These are phyloP conservation scores for Lutraria rhynchaena DNA, from an alignment of 1,140 invertebrate species.

Conservation along the genomic window DNA sequence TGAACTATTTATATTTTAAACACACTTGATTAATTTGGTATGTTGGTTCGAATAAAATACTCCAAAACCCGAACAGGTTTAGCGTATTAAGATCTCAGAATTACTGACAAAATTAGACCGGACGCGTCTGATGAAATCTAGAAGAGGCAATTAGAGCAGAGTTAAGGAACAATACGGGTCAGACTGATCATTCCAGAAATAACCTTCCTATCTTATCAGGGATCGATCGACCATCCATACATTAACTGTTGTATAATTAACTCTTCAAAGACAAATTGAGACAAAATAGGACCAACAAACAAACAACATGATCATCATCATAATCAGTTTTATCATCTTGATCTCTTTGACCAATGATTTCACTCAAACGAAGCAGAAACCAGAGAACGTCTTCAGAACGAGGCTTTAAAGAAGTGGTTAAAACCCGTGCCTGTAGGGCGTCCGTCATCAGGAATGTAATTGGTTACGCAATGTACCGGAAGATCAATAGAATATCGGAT, in stretches of 20 bases:
- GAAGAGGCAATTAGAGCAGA: no score
- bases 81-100: no score
- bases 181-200: neutral
- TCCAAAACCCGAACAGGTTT: no score
- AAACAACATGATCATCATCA: constrained; percentile 45
- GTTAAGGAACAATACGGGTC: no score
- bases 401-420: neutral
- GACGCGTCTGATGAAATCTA: no score
- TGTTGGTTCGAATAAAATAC: no score
- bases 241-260: constrained; percentile 54
- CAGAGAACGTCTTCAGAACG: neutral
- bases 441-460: constrained; percentile 15
- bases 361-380: constrained; percentile 2
- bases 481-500: constrained; percentile 23
- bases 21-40: no score
- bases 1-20: no score
- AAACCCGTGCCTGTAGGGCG: constrained; percentile 10
- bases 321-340: constrained; percentile 22
- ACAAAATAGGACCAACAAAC: constrained; percentile 23
- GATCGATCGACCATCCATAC: neutral
- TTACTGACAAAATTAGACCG: no score
- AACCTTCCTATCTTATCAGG: constrained; percentile 15
- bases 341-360: constrained; percentile 41
- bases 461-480: constrained; percentile 9
- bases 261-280: constrained; percentile 59